phyloP scores from a whole-genome alignment of 2,797 vertebrate species.

The Lateolabrax maculatus region DNA sequence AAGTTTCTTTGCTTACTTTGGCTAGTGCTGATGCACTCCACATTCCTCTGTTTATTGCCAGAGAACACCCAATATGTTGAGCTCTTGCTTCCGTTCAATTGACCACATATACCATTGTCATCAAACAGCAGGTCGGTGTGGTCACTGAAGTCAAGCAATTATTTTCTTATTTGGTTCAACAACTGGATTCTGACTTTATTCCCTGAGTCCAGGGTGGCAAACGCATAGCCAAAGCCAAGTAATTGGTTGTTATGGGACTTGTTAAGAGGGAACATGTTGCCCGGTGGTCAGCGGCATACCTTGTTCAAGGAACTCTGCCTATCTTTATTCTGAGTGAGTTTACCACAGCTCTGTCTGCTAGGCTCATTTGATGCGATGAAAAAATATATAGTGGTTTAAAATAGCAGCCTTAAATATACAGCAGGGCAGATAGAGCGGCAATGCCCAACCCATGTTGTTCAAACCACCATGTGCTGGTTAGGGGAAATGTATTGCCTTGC shows the following conservation, averaged over 20 bases:
- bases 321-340: conserved; percentile 64
- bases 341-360: conserved; percentile 70
- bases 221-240: conserved; percentile 35
- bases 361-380: conserved; percentile 77
- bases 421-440: conserved; percentile 74
- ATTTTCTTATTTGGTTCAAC: conserved; percentile 54
- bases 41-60: conserved; percentile 74
- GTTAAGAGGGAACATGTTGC: conserved; percentile 64
- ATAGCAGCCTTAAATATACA: conserved; percentile 83
- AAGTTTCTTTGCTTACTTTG: conserved; percentile 69
- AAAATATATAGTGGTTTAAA: conserved; percentile 80
- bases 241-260: conserved; percentile 69
- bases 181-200: conserved; percentile 25
- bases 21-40: conserved; percentile 41
- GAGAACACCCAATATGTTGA: conserved; percentile 58
- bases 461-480: conserved; percentile 78
- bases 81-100: conserved; percentile 46
- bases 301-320: conserved; percentile 66
- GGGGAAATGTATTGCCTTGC: conserved; percentile 59
- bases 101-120: conserved; percentile 46
- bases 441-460: conserved; percentile 79
- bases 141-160: conserved; percentile 42
- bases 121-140: conserved; percentile 55
- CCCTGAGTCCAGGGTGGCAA: conserved; percentile 33
- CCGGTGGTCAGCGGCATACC: conserved; percentile 65